Evolutionary conservation across 1,140 invertebrate genomes (phyloP).

Genomic region (Fopius arisanus): DNA sequence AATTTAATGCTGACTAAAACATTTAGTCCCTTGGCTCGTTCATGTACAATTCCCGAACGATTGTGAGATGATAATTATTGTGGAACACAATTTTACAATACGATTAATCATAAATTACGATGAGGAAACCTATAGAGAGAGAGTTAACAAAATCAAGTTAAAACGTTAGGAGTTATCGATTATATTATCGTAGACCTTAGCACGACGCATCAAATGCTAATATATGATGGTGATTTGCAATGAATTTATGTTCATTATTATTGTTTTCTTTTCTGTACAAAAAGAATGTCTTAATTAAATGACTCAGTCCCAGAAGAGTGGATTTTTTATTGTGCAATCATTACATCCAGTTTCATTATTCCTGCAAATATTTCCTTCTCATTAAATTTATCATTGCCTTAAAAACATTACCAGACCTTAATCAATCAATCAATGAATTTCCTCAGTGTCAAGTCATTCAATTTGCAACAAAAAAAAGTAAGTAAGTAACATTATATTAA

Average conservation of each 20-base stretch:
- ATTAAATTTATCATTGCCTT: too few species aligned
- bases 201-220: constrained; percentile 59
- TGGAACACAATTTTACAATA: constrained; percentile 48
- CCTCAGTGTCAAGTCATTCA: too few species aligned
- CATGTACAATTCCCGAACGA: constrained; percentile 30
- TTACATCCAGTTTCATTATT: too few species aligned
- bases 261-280: constrained; percentile 60
- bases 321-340: not conserved
- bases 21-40: constrained; percentile 33
- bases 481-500: too few species aligned
- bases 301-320: constrained; percentile 51
- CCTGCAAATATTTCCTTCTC: too few species aligned
- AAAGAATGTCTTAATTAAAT: constrained; percentile 59
- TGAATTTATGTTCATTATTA: constrained; percentile 59
- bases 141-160: constrained; percentile 45
- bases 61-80: not conserved
- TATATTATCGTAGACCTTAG: constrained; percentile 55
- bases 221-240: constrained; percentile 61
- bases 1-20: constrained; percentile 27
- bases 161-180: constrained; percentile 54
- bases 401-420: too few species aligned
- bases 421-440: too few species aligned
- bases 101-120: constrained; percentile 38
- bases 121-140: constrained; percentile 11
- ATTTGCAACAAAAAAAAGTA: too few species aligned